Percentiles rank a stretch among this genome's conserved stretches.
Conservation (phyloP, 2,888 invertebrate species). For the Mycalesis mineus region DNA sequence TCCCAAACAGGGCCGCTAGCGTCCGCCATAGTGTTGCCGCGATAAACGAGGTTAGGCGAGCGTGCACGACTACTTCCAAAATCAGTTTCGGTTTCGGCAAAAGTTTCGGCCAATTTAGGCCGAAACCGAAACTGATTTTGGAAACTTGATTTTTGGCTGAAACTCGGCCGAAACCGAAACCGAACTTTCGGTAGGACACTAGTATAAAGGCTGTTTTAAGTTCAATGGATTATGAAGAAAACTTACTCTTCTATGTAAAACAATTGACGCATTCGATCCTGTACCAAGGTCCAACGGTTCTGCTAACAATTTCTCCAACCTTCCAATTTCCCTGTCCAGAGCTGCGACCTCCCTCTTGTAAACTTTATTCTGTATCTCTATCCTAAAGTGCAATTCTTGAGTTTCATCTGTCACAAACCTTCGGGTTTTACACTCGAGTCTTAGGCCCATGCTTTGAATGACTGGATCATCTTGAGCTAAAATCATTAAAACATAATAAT, state of each 20-base stretch:
- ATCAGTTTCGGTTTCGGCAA: too few species aligned
- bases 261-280: conserved; percentile 72
- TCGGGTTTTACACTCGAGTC: conserved; percentile 92
- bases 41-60: too few species aligned
- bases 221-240: not conserved
- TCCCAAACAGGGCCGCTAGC: too few species aligned
- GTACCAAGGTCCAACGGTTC: conserved; percentile 79
- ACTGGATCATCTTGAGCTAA: conserved; percentile 86
- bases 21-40: too few species aligned
- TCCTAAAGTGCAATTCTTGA: conserved; percentile 88
- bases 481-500: conserved; percentile 31
- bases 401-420: conserved; percentile 90
- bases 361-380: conserved; percentile 94
- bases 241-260: conserved; percentile 54
- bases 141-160: too few species aligned
- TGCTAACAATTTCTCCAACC: conserved; percentile 83
- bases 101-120: too few species aligned
- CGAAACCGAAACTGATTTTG: too few species aligned
- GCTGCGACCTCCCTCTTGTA: conserved; percentile 89
- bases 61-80: too few species aligned
- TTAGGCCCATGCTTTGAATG: conserved; percentile 91
- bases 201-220: too few species aligned
- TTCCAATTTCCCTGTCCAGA: conserved; percentile 86
- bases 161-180: too few species aligned
- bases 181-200: too few species aligned